Evolutionary conservation across 2,113 vertebrate species (phyloP).

Genomic region (Raphicerus campestris): DNA sequence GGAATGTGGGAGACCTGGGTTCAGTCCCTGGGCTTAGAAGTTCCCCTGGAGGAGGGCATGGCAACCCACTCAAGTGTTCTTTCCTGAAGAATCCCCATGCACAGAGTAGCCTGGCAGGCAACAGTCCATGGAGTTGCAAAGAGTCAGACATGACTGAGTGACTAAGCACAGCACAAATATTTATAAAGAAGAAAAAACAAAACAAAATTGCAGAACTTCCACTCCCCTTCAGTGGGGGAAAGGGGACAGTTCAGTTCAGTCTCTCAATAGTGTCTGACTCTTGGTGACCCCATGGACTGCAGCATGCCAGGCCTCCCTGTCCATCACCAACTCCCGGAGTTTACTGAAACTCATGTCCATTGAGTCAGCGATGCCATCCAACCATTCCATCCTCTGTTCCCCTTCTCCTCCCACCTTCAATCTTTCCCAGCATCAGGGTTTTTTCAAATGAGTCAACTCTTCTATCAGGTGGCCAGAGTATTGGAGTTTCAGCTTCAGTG

Average conservation of each 20-base stretch:
- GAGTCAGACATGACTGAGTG: background rate
- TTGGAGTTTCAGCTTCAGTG: background rate
- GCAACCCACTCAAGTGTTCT: background rate
- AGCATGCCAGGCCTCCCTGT: background rate
- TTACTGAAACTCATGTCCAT: background rate
- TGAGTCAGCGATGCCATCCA: background rate
- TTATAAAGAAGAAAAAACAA: background rate
- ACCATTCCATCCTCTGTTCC: background rate
- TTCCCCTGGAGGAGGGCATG: background rate
- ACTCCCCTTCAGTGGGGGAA: background rate
- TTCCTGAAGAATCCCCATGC: background rate
- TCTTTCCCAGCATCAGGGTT: background rate
- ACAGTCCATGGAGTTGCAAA: background rate
- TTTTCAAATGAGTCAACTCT: background rate
- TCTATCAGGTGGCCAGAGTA: background rate
- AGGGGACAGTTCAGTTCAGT: background rate
- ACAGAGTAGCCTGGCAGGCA: background rate
- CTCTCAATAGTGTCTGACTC: fast-evolving
- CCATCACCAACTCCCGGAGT: background rate
- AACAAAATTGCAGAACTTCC: background rate
- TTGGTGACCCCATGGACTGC: background rate
- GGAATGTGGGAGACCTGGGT: background rate
- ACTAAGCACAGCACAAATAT: background rate
- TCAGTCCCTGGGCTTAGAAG: background rate
- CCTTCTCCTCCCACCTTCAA: background rate